Evolutionary conservation across 2,797 vertebrate species (phyloP).

Genomic region (Pelodytes ibericus): DNA sequence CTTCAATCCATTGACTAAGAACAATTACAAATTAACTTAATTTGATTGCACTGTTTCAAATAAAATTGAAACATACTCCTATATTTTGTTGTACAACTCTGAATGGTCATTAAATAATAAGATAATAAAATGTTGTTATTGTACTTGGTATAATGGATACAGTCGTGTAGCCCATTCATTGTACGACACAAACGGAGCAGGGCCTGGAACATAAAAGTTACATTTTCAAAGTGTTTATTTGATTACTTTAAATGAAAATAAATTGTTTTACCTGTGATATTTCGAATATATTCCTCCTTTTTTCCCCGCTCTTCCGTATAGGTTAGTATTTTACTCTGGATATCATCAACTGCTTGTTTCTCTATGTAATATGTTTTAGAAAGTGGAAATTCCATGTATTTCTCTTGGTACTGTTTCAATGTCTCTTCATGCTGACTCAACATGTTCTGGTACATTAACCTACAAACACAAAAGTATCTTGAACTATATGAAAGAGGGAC

Average conservation of each 20-base stretch:
- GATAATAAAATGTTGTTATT: too few relatives aligned
- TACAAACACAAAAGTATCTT: conserved; percentile 61
- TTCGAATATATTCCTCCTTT: conserved; percentile 63
- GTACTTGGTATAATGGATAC: conserved; percentile 76
- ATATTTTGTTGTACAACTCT: too few relatives aligned
- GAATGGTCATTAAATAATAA: too few relatives aligned
- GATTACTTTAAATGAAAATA: not conserved
- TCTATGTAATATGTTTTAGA: conserved; percentile 69
- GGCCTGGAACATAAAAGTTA: conserved; percentile 66
- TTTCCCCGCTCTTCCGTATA: conserved; percentile 61
- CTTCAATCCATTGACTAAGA: too few relatives aligned
- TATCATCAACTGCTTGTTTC: conserved; percentile 71
- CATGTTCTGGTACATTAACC: conserved; percentile 70
- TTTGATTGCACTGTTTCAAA: too few relatives aligned
- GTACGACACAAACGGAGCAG: conserved; percentile 70
- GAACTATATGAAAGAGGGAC: too few relatives aligned
- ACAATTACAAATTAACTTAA: too few relatives aligned
- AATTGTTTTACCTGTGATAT: conserved; percentile 66
- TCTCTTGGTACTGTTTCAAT: conserved; percentile 68
- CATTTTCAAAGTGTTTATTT: not conserved
- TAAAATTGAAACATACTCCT: too few relatives aligned
- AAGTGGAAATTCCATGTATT: conserved; percentile 65
- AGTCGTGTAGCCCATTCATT: conserved; percentile 69
- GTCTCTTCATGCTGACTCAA: conserved; percentile 66
- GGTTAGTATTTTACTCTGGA: conserved; percentile 64